Evolutionary conservation across 1,140 invertebrate species (phyloP).

Genomic region (Acromyrmex charruanus): DNA sequence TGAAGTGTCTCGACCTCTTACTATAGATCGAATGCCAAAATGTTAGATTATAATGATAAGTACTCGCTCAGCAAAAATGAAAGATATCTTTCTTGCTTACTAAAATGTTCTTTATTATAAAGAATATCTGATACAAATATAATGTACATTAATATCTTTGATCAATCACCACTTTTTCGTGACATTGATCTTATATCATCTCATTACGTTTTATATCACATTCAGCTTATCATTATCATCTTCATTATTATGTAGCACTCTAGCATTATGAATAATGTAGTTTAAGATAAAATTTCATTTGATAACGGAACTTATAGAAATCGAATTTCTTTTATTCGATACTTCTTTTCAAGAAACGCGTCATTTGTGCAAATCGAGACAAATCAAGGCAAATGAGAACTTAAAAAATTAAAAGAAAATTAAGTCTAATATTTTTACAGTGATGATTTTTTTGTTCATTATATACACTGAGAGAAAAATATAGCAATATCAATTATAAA

Average conservation of each 20-base stretch:
- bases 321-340: neutral
- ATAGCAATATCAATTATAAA: no score
- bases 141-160: neutral
- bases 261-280: neutral
- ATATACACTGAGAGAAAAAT: no score
- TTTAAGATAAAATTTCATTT: constrained; percentile 29
- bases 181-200: neutral
- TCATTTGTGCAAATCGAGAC: neutral
- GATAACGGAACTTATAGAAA: constrained; percentile 31
- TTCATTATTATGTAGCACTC: neutral
- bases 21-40: constrained; percentile 10
- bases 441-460: no score
- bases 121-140: neutral
- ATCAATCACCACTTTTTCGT: neutral
- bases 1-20: constrained; percentile 10
- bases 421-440: neutral
- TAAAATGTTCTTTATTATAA: neutral
- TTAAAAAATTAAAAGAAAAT: neutral
- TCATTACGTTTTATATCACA: constrained; percentile 12
- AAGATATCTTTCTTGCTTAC: neutral
- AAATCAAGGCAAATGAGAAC: neutral
- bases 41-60: constrained; percentile 28
- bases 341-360: neutral
- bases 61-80: neutral
- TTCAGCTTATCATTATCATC: constrained; percentile 37